phyloP scores from a whole-genome alignment of 2,113 vertebrate species.

The Crotalus helleri region DNA sequence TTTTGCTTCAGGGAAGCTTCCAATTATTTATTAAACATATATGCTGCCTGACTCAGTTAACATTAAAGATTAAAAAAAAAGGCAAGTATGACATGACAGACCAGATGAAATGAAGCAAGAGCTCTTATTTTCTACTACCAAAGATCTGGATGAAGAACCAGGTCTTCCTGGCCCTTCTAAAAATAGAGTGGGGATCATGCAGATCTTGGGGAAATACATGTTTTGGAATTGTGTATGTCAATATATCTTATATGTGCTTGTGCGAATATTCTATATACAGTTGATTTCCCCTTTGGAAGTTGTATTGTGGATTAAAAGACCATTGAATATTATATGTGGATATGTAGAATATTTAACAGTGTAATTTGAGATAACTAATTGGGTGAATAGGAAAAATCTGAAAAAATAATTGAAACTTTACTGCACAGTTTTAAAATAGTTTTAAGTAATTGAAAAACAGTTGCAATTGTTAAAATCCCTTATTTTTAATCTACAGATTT shows the following conservation, averaged over 20 bases:
- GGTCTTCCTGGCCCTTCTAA: background rate
- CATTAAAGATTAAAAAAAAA: background rate
- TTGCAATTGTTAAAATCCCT: background rate
- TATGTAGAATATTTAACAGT: background rate
- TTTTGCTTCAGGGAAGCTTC: background rate
- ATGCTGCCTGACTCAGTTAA: background rate
- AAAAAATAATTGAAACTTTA: background rate
- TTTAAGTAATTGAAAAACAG: background rate
- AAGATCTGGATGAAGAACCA: background rate
- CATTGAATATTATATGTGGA: background rate
- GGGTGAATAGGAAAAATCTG: background rate
- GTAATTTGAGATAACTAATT: background rate
- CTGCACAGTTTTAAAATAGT: background rate
- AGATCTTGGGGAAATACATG: background rate
- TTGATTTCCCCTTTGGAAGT: background rate
- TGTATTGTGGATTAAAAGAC: background rate
- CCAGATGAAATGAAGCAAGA: background rate
- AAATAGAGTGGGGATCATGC: background rate
- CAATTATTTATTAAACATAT: too few species aligned
- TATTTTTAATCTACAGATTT: background rate
- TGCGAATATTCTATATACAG: background rate
- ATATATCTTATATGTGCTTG: background rate
- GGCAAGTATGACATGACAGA: background rate
- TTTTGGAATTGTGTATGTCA: background rate
- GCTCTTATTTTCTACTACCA: background rate